phyloP scores from a whole-genome alignment of 37 sponge, comb jelly and placozoan species.

The Eunapius fragilis region DNA sequence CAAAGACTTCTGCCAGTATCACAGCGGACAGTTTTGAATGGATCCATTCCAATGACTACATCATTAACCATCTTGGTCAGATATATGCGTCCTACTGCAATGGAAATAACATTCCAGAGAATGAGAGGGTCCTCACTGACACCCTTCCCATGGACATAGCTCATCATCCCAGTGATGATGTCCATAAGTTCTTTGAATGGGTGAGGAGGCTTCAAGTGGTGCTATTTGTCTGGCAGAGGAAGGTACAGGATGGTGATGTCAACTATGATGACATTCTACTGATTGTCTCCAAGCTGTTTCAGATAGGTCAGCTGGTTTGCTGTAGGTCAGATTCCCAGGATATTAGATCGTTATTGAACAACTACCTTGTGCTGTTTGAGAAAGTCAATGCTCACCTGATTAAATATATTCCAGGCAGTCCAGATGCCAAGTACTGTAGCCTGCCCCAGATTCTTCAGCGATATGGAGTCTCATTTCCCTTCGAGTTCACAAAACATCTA shows the following conservation, averaged over 20 bases:
- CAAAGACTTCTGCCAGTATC: slow-evolving; percentile 3
- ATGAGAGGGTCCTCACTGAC: slow-evolving; percentile 1
- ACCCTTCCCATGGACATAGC: slow-evolving; percentile 17
- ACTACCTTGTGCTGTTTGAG: too few species aligned
- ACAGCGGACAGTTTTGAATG: background rate
- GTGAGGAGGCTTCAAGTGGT: slow-evolving; percentile 8
- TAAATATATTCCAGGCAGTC: too few species aligned
- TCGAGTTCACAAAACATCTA: slow-evolving; percentile 2
- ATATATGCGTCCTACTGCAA: slow-evolving; percentile 42
- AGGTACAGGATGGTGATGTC: background rate
- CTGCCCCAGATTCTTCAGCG: slow-evolving; percentile 28
- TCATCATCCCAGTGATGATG: background rate
- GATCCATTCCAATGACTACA: slow-evolving; percentile 4
- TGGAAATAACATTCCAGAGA: slow-evolving; percentile 17
- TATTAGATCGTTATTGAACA: too few species aligned
- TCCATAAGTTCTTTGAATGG: slow-evolving; percentile 16
- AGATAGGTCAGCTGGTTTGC: background rate
- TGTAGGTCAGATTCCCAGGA: too few species aligned
- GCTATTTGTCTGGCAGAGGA: slow-evolving; percentile 1
- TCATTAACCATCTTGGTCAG: slow-evolving; percentile 28
- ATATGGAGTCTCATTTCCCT: slow-evolving; percentile 48
- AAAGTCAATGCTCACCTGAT: too few species aligned
- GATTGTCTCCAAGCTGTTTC: background rate
- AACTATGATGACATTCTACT: slow-evolving; percentile 7
- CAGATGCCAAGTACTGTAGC: slow-evolving; percentile 7